Evolutionary conservation across 2,113 vertebrate genomes (phyloP), one percentile per base, ranked within the genome.

Genomic region (Narcine bancroftii): DNA sequence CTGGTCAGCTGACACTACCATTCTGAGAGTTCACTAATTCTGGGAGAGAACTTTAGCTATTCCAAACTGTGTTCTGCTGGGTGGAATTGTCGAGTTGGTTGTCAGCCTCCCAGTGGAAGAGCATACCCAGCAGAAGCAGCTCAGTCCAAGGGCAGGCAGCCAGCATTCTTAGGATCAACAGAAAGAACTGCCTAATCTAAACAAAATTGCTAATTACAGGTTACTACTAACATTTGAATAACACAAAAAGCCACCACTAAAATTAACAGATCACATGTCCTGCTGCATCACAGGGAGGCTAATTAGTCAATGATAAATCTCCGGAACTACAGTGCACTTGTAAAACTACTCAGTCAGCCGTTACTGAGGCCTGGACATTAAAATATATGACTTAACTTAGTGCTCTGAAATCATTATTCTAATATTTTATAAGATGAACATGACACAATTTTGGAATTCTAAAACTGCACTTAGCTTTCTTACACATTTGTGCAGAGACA

Each of bases 341-440:
- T 33, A 24, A 91, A 71, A 6, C 63, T 71, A 45, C 11, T 69
- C 65, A 6, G 29, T 63, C 39, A 71, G 47, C 6, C 39, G 29
- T 69, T 91, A 45, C 42, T 45, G 10, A 65, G 65, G 45, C 63
- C 63, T 15, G 42, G 66, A 26, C 11, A 47, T 45, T 71, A 69
- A 45, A 11, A 47, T 45, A 69, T 17, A 69, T 65, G 63, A 65
- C 17, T 89, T 60, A 69, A 42, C 39, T 66, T 29, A 24, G 9
- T 26, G 6, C 33, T 39, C 26, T 91, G 10, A 91, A 91, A 42
- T 91, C 15, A 91, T 15, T 45, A 13, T 56, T 69, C 87, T 36
- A 81, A 50, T 85, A 79, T 29, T 79, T 50, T 50, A 69, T 45
- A 91, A 60, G 33, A 87, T 60, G 36, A 89, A 17, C 81, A 85